Conservation (phyloP, 1,140 invertebrate species). For the Spodoptera litura region DNA sequence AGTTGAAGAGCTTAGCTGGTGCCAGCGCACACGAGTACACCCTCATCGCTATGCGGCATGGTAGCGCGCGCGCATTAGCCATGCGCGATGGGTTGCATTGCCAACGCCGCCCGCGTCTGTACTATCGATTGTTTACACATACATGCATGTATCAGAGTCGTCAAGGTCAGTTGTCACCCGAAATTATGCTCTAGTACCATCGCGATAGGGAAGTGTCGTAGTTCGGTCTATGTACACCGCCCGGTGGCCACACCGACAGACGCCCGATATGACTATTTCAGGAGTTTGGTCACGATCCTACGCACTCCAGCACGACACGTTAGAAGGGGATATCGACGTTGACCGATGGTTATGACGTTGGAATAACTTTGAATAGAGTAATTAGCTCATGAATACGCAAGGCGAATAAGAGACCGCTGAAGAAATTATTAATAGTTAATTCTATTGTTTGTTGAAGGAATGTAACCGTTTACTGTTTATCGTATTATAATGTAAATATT, state of each 20-base stretch:
- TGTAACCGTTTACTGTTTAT: constrained; percentile 57
- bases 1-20: constrained; percentile 65
- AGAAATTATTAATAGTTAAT: constrained; percentile 67
- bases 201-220: constrained; percentile 50
- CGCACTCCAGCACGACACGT: constrained; percentile 71
- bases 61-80: constrained; percentile 73
- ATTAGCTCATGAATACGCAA: constrained; percentile 79
- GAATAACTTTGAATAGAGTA: constrained; percentile 83
- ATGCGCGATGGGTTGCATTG: constrained; percentile 74
- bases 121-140: constrained; percentile 80
- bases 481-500: constrained; percentile 56
- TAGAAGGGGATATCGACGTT: constrained; percentile 77
- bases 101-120: constrained; percentile 57
- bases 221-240: background rate
- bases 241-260: constrained; percentile 67
- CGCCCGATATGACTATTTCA: constrained; percentile 77
- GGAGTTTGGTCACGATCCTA: constrained; percentile 80
- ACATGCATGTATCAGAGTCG: constrained; percentile 58
- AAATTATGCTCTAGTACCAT: constrained; percentile 63
- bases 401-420: constrained; percentile 65
- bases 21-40: constrained; percentile 63
- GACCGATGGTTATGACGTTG: constrained; percentile 82
- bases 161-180: constrained; percentile 56
- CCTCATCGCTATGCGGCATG: constrained; percentile 78
- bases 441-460: constrained; percentile 58